phyloP scores from a whole-genome alignment of 2,113 vertebrate genomes.

The Pungitius pungitius region DNA sequence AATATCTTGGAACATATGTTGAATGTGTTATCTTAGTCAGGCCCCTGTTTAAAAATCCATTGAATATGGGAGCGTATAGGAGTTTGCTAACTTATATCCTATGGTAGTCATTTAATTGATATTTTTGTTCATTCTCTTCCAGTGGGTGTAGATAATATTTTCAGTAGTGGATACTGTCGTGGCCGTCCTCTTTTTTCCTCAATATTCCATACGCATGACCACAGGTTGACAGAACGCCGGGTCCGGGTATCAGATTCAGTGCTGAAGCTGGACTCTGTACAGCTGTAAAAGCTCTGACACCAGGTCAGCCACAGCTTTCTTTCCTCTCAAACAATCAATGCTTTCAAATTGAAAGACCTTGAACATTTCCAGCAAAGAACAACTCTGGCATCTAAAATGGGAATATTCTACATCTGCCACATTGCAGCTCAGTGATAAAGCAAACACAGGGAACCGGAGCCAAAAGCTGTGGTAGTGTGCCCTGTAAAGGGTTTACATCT shows the following conservation, averaged over 20 bases:
- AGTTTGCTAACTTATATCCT: neutral
- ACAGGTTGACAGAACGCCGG: neutral
- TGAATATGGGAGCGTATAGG: neutral
- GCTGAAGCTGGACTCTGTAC: constrained; percentile 5
- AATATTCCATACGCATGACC: neutral
- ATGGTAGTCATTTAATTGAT: neutral
- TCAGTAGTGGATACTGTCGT: neutral
- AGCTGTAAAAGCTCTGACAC: constrained; percentile 22
- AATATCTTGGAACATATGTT: neutral
- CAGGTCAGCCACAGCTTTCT: constrained; percentile 36
- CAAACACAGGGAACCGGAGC: constrained; percentile 23
- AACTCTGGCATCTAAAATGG: constrained; percentile 36
- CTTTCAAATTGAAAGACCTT: constrained; percentile 54
- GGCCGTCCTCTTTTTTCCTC: neutral
- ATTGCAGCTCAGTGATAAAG: constrained; percentile 50
- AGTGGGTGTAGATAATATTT: neutral
- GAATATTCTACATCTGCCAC: constrained; percentile 53
- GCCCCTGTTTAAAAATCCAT: neutral
- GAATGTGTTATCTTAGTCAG: neutral
- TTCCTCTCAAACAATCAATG: constrained; percentile 49
- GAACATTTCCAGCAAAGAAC: constrained; percentile 34
- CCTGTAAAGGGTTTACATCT: constrained; percentile 47
- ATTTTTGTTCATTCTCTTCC: neutral
- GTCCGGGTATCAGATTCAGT: neutral
- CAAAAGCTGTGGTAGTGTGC: constrained; percentile 29